Conservation (phyloP, 2,113 vertebrate species). For the Nycticryphes semicollaris region DNA sequence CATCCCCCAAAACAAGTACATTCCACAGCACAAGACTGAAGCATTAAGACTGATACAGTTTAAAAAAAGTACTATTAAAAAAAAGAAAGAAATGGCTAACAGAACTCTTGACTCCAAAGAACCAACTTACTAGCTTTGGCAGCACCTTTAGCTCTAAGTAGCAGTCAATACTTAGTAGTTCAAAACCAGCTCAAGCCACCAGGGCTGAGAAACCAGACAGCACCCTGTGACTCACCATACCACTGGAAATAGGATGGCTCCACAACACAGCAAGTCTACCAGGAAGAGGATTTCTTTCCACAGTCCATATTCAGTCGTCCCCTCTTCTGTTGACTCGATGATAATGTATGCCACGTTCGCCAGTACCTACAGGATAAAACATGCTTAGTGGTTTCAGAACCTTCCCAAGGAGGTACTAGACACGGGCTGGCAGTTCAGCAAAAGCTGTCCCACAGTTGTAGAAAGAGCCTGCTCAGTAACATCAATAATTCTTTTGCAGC, state of each 20-base stretch:
- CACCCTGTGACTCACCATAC: constrained; percentile 77
- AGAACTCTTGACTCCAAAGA: neutral
- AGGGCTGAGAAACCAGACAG: neutral
- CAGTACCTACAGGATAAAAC: constrained; percentile 74
- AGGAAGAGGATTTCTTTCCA: constrained; percentile 89
- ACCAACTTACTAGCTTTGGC: neutral
- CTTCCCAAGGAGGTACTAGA: neutral
- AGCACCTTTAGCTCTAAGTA: neutral
- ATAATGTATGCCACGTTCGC: constrained; percentile 89
- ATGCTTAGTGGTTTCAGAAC: neutral
- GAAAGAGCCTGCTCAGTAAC: neutral
- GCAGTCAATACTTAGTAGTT: neutral
- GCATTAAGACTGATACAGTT: neutral
- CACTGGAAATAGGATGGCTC: constrained; percentile 88
- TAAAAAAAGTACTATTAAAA: no score
- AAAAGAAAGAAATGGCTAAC: neutral
- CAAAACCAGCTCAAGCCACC: neutral
- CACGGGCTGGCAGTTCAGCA: neutral
- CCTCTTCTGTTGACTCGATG: constrained; percentile 88
- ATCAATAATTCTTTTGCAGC: neutral
- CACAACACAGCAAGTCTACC: constrained; percentile 87
- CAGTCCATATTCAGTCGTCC: constrained; percentile 82
- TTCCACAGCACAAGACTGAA: neutral
- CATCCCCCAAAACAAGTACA: neutral
- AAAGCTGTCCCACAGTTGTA: neutral